Evolutionary conservation across 1,140 invertebrate genomes (phyloP).

Genomic region (Drosophila mauritiana): DNA sequence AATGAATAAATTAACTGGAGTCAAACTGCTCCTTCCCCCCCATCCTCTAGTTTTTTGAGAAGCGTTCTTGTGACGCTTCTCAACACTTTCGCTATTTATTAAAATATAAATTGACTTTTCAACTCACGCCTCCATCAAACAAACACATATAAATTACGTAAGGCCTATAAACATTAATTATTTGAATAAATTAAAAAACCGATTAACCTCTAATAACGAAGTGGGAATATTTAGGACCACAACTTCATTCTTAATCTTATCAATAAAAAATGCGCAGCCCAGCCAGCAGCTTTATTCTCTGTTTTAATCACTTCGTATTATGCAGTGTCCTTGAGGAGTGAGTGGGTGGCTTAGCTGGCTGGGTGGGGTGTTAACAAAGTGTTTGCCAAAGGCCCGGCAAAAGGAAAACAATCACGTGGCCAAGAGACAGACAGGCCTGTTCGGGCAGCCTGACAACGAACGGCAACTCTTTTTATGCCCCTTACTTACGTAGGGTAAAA

Average conservation of each 20-base stretch:
- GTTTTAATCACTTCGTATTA: slow-evolving; percentile 78
- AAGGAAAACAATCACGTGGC: slow-evolving; percentile 77
- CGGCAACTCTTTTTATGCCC: slow-evolving; percentile 52
- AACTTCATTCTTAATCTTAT: slow-evolving; percentile 21
- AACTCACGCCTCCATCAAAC: background rate
- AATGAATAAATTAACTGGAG: slow-evolving; percentile 79
- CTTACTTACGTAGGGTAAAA: too few species aligned
- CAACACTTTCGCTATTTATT: slow-evolving; percentile 80
- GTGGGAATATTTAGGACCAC: slow-evolving; percentile 1
- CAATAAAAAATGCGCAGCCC: slow-evolving; percentile 30
- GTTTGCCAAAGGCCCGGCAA: slow-evolving; percentile 56
- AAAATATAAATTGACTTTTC: slow-evolving; percentile 68
- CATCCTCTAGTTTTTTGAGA: background rate
- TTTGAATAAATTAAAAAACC: background rate
- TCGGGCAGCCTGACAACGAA: slow-evolving; percentile 71
- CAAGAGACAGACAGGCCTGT: slow-evolving; percentile 58
- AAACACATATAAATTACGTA: background rate
- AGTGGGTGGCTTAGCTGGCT: background rate
- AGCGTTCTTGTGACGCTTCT: slow-evolving; percentile 41
- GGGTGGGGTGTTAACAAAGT: slow-evolving; percentile 45
- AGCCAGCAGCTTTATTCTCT: slow-evolving; percentile 33
- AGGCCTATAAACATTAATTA: background rate
- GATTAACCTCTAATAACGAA: too few species aligned
- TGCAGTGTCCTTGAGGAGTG: slow-evolving; percentile 29
- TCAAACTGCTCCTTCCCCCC: slow-evolving; percentile 15